These are phyloP conservation scores for Scolopax mira DNA, from an alignment of 2,113 vertebrate genomes.

Conservation along the genomic window DNA sequence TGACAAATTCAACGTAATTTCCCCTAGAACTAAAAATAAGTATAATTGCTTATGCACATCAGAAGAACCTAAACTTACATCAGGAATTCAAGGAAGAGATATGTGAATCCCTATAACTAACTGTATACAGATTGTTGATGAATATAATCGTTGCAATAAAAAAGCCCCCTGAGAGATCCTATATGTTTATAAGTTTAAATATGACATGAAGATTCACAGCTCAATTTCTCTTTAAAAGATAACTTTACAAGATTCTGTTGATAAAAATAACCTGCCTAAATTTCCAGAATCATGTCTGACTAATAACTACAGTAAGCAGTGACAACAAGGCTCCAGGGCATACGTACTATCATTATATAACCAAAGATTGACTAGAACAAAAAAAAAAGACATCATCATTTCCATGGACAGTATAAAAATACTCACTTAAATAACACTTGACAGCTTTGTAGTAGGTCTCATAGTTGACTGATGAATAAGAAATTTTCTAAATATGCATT, in stretches of 20 bases:
- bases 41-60: neutral
- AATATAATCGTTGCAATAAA: neutral
- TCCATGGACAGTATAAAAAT: neutral
- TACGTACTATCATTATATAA: neutral
- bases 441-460: neutral
- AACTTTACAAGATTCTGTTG: neutral
- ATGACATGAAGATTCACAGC: neutral
- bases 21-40: neutral
- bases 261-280: slow-evolving; percentile 9
- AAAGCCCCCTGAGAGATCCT: neutral
- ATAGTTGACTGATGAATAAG: neutral
- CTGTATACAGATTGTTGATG: neutral
- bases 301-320: neutral
- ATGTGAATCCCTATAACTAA: neutral
- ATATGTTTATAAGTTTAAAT: neutral
- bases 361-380: neutral
- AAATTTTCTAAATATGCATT: neutral
- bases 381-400: neutral
- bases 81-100: neutral
- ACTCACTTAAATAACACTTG: neutral
- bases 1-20: neutral
- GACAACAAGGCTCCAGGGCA: slow-evolving; percentile 2
- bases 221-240: slow-evolving; percentile 12
- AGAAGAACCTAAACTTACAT: neutral
- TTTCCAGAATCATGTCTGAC: slow-evolving; percentile 14